Evolutionary conservation across 2,888 invertebrate genomes (phyloP), one percentile per base, ranked within the genome.

Genomic region (Eueremaeus valkanovi): DNA sequence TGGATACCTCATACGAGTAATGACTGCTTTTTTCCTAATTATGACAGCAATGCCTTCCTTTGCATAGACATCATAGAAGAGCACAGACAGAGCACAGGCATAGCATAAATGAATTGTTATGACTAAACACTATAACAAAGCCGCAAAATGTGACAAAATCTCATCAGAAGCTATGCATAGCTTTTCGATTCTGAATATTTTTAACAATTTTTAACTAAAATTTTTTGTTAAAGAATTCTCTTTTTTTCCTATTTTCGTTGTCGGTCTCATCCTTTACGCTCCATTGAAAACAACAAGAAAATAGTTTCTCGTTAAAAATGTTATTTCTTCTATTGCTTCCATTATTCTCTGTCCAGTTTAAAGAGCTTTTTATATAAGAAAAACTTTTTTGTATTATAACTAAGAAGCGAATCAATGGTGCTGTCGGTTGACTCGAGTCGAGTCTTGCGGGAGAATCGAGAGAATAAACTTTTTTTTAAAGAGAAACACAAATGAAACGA

Each of bases 201-300:
- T 31, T 3, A 11, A 9, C 61, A 61, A 29, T 61, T 61, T 31
- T 61, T 55, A 24, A 24, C 1, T 3, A 29, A 31, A 61, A 16
- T 29, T 61, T 61, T 66, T 36, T 33, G 9, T 18, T n/a, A 45
- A 45, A 36, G 36, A 66, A 66, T 36, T 36, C 5, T 21, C 16
- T 3, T 16, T 3, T 45, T 18, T 63, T 66, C 36, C 21, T 66
- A 21, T 66, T 61, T 61, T 66, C n/a, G 33, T 18, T 66, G 66
- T 66, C 66, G 66, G 16, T 66, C 66, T 66, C 66, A 66, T 66
- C 66, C 66, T 66, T 66, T 66, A 18, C 66, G 66, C 36, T 66
- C 66, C 66, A 66, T 66, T 66, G 66, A 66, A 66, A 40, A 66
- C 66, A 66, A 66, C 31, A 66, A 66, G 31, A 66, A 66, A 66